Conservation (phyloP, 2,888 invertebrate species). For the Agrotis exclamationis region DNA sequence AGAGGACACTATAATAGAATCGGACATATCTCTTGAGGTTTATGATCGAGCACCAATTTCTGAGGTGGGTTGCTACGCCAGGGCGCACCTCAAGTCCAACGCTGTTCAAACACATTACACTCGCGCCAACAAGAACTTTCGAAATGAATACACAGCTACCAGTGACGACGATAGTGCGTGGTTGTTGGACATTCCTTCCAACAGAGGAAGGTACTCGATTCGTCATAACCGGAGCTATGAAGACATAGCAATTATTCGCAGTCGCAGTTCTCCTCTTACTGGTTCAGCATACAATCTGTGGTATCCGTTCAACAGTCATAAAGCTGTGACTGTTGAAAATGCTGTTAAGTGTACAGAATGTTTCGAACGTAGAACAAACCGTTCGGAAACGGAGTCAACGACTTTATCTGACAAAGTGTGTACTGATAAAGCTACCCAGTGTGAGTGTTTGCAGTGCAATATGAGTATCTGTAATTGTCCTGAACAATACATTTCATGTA, state of each 20-base stretch:
- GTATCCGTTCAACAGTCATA: background rate
- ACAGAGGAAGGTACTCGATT: background rate
- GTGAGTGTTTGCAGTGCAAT: background rate
- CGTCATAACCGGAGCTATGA: constrained; percentile 18
- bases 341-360: background rate
- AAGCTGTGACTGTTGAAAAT: background rate
- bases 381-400: background rate
- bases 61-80: constrained; percentile 50
- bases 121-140: constrained; percentile 42
- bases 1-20: constrained; percentile 53
- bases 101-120: constrained; percentile 39
- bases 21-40: constrained; percentile 13
- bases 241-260: background rate
- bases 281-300: background rate
- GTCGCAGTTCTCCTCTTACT: constrained; percentile 16
- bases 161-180: background rate
- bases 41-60: background rate
- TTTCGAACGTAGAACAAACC: background rate
- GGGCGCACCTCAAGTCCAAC: constrained; percentile 40
- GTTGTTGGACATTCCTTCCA: background rate
- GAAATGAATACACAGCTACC: constrained; percentile 48
- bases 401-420: background rate
- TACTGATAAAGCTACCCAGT: constrained; percentile 7
- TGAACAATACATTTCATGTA: constrained; percentile 11
- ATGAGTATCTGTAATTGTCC: background rate